A percentile compares a stretch with the other conserved stretches of the same genome.
Conservation (phyloP, 2,113 vertebrate species). For the Ginglymostoma cirratum region DNA sequence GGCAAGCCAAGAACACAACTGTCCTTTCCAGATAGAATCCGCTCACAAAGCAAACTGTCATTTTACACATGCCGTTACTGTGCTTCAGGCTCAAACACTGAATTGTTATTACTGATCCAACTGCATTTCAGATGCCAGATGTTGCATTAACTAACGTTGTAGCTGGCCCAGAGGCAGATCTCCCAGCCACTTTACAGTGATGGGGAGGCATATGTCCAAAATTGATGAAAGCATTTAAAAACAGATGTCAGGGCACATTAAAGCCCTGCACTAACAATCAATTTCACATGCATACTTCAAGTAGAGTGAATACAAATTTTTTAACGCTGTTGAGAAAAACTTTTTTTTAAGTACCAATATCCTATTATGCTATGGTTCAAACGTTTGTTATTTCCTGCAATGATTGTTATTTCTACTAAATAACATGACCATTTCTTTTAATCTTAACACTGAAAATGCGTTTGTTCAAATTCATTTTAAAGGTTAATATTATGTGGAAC, state of each 20-base stretch:
- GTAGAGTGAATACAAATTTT: neutral
- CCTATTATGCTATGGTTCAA: conserved; percentile 53
- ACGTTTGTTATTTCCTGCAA: conserved; percentile 52
- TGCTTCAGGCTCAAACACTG: conserved; percentile 15
- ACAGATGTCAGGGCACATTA: conserved; percentile 57
- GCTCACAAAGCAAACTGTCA: conserved; percentile 25
- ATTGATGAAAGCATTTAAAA: conserved; percentile 64
- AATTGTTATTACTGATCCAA: conserved; percentile 37
- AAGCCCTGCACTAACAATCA: neutral
- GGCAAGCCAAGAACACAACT: neutral
- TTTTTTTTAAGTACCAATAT: neutral
- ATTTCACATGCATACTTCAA: conserved; percentile 10
- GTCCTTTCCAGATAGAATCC: neutral
- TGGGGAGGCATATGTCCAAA: conserved; percentile 61
- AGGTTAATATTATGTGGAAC: neutral
- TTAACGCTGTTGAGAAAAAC: neutral
- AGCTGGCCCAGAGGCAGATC: conserved; percentile 56
- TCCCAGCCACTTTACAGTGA: conserved; percentile 55
- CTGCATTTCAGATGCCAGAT: conserved; percentile 58
- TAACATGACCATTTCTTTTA: neutral
- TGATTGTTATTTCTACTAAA: conserved; percentile 51
- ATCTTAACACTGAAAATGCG: neutral
- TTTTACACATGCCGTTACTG: neutral
- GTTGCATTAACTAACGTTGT: conserved; percentile 51
- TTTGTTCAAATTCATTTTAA: neutral